phyloP scores from a whole-genome alignment of 2,797 vertebrate species.

The Coendou prehensilis region DNA sequence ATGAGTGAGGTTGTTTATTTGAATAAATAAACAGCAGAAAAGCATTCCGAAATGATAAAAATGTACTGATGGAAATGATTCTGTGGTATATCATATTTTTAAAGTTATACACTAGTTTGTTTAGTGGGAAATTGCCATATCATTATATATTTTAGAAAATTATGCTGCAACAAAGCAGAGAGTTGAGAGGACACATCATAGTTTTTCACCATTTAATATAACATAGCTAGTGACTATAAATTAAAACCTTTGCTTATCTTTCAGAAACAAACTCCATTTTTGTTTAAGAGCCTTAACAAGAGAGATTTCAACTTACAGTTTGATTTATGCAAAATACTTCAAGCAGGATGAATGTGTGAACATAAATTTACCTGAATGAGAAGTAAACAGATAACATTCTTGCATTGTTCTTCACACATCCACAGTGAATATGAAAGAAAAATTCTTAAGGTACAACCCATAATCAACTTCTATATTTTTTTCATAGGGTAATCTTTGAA shows the following conservation, averaged over 20 bases:
- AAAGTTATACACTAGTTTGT: background rate
- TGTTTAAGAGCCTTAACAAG: background rate
- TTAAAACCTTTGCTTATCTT: background rate
- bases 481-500: background rate
- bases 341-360: background rate
- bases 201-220: slow-evolving; percentile 1
- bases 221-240: background rate
- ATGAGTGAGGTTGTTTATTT: background rate
- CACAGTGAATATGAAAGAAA: background rate
- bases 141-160: background rate
- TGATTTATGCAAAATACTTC: background rate
- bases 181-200: background rate
- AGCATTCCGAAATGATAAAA: background rate
- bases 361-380: background rate
- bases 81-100: background rate
- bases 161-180: background rate
- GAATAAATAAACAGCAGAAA: background rate
- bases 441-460: background rate
- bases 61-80: background rate
- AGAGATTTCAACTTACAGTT: background rate
- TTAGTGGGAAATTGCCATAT: background rate
- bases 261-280: slow-evolving; percentile 7
- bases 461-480: background rate
- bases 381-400: background rate
- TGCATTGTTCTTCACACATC: background rate